These are phyloP conservation scores for Corella eumyota DNA, from an alignment of 23 tunicate genomes.

Conservation along the genomic window DNA sequence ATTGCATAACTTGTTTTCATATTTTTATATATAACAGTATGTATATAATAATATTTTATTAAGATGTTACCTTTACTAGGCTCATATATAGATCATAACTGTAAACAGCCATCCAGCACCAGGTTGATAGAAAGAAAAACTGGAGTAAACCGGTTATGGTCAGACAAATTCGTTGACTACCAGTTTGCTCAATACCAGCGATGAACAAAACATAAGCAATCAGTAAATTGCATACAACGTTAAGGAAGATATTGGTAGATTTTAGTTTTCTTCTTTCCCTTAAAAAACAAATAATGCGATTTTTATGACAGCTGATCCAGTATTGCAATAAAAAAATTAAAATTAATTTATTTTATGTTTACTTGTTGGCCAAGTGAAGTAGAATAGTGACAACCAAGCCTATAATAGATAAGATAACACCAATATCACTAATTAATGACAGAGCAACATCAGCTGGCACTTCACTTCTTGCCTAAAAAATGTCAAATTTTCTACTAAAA, in stretches of 20 bases:
- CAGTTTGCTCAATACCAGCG: slow-evolving; percentile 28
- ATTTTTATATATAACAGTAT: too few species aligned
- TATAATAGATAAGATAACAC: slow-evolving; percentile 27
- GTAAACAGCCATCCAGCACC: slow-evolving; percentile 84
- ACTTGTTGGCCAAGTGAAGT: slow-evolving; percentile 15
- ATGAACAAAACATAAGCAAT: slow-evolving; percentile 53
- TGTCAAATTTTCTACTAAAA: not conserved
- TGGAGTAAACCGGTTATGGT: slow-evolving; percentile 44
- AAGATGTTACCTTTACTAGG: slow-evolving; percentile 40
- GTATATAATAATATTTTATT: too few species aligned
- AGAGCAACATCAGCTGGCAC: slow-evolving; percentile 38
- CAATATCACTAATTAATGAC: slow-evolving; percentile 35
- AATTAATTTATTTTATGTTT: not conserved
- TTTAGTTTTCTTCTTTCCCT: slow-evolving; percentile 10
- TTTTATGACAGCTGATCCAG: not conserved
- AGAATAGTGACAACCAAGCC: slow-evolving; percentile 16
- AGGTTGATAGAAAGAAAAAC: slow-evolving; percentile 47
- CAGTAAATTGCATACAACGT: slow-evolving; percentile 35
- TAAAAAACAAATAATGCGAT: too few species aligned
- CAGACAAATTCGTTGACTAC: slow-evolving; percentile 15
- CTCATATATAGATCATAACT: slow-evolving; percentile 47
- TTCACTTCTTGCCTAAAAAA: slow-evolving; percentile 22
- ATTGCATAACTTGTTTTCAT: too few species aligned
- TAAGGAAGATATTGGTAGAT: slow-evolving; percentile 39
- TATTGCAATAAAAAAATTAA: not conserved